Percentiles rank a stretch among this genome's conserved stretches.
phyloP scores from a whole-genome alignment of 2,888 invertebrate species.

The Pimpla rufipes region DNA sequence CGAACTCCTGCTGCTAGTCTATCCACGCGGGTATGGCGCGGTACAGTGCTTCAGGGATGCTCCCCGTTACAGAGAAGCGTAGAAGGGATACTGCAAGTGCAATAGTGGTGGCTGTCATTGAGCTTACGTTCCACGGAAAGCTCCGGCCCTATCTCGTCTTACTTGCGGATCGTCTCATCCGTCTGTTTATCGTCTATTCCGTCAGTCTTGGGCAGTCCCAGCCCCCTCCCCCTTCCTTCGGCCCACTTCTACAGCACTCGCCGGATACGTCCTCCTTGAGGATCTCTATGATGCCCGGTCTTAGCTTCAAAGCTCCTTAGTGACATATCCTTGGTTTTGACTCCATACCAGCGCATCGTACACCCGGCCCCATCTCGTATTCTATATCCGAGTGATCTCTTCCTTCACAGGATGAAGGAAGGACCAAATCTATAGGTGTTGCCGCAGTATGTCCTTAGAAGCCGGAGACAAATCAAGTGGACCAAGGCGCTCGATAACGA shows the following conservation, averaged over 20 bases:
- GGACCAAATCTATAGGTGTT: constrained; percentile 53
- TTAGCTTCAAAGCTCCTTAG: constrained; percentile 78
- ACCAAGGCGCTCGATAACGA: constrained; percentile 35
- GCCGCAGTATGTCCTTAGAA: constrained; percentile 3
- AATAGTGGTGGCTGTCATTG: constrained; percentile 73
- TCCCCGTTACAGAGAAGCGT: constrained; percentile 7
- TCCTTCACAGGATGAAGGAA: constrained; percentile 68
- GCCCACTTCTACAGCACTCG: constrained; percentile 28
- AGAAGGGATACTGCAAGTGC: constrained; percentile 30
- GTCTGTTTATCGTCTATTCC: constrained; percentile 82
- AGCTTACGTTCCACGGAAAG: constrained; percentile 73
- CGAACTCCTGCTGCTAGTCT: constrained; percentile 65
- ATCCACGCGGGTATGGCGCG: constrained; percentile 16
- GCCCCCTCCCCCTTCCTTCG: constrained; percentile 53
- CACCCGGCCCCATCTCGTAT: constrained; percentile 25
- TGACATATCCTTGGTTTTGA: constrained; percentile 69
- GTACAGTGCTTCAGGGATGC: constrained; percentile 13
- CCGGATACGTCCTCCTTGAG: constrained; percentile 67
- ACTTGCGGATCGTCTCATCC: constrained; percentile 70
- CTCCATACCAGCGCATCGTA: constrained; percentile 31
- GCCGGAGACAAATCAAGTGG: constrained; percentile 67
- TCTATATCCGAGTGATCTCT: constrained; percentile 58
- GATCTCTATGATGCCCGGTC: constrained; percentile 42
- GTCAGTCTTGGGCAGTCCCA: constrained; percentile 71
- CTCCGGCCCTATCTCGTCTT: constrained; percentile 63